Evolutionary conservation across 2,888 invertebrate genomes (phyloP), one percentile per base, ranked within the genome.

Genomic region (Trachelus troglodyta): DNA sequence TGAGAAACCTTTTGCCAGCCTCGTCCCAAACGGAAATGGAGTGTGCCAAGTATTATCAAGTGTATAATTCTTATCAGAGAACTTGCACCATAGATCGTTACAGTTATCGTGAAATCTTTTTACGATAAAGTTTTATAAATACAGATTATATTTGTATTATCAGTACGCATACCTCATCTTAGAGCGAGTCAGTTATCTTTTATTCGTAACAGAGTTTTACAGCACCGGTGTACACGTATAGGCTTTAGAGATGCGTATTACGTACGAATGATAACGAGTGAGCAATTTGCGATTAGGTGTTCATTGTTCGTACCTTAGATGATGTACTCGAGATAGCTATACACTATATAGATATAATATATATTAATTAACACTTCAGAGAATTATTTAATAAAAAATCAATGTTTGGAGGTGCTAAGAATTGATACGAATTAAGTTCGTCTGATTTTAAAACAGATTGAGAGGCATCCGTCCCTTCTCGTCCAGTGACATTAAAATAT

Each of bases 401-500:
- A 82, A 82, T 37, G 76, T 85, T 35, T 71, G 15, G 69, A 76
- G 76, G 76, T 76, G 69, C 34, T 69, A 35, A 31, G 23, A n/a
- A 33, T 71, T 71, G 31, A 34, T 33, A 71, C 56, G 56, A 71
- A 71, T 71, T 71, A 71, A 71, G 71, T 71, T 71, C 71, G 71
- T 71, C 71, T 71, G 71, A 71, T 34, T 71, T 71, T 23, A 34
- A 1, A 71, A 71, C 31, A 33, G 31, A 71, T 71, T 71, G 71
- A 71, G 71, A 74, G 74, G 74, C 74, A 74, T 74, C 74, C 74
- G 74, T 74, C 74, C 74, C 74, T 74, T 74, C 74, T 74, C 74
- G 74, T 74, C 74, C 35, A 37, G 23, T 30, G 30, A 34, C 34
- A 34, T 37, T 74, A n/a, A 30, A 23, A n/a, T 34, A 34, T 35